Evolutionary conservation across 2,888 invertebrate genomes (phyloP).

Genomic region (Ophonus ardosiacus): DNA sequence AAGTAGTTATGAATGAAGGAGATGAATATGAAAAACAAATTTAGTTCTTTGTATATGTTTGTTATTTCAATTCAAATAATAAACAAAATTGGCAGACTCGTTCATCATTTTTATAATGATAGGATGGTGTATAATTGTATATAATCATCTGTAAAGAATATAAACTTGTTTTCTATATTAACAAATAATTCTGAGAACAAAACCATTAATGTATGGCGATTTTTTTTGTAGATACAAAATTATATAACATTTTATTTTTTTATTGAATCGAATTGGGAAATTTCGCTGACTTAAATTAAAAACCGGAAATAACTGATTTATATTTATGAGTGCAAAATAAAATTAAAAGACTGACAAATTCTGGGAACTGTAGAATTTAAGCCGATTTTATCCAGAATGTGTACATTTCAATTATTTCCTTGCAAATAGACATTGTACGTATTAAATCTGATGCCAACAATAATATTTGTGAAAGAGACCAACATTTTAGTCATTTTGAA

Average conservation of each 20-base stretch:
- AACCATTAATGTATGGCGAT: not conserved
- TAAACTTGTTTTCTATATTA: not conserved
- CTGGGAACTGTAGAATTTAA: not conserved
- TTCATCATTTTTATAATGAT: not conserved
- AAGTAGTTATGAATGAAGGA: no score
- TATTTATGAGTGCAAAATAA: not conserved
- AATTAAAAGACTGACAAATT: not conserved
- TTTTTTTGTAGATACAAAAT: not conserved
- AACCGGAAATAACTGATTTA: not conserved
- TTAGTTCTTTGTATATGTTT: not conserved
- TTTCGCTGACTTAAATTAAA: not conserved
- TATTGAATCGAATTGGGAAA: not conserved
- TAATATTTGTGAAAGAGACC: not conserved
- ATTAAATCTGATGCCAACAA: not conserved
- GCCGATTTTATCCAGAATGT: not conserved
- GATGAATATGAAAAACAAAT: not conserved
- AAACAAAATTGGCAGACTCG: not conserved
- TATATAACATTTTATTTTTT: not conserved
- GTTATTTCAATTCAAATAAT: not conserved
- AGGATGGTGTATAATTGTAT: no score
- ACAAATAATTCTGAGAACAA: not conserved
- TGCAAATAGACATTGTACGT: not conserved
- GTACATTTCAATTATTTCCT: not conserved
- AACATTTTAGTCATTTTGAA: no score
- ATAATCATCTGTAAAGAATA: not conserved